Evolutionary conservation across 2,113 vertebrate genomes (phyloP).

Genomic region (Cryptomyrus ogoouensis): DNA sequence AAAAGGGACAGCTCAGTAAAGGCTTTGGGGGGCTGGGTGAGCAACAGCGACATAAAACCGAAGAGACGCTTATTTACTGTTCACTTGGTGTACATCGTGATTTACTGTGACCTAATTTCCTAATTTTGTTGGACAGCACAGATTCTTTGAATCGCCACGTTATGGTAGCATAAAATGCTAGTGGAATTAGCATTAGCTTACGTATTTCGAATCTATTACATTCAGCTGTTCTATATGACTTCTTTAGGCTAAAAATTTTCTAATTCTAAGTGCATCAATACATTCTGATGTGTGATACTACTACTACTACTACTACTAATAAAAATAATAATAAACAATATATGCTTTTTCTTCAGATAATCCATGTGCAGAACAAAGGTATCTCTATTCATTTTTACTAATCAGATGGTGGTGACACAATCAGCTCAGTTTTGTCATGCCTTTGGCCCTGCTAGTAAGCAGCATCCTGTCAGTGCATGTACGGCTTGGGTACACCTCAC

Average conservation of each 20-base stretch:
- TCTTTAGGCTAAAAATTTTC: too few relatives aligned
- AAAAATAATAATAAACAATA: background rate
- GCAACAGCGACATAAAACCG: background rate
- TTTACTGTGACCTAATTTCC: background rate
- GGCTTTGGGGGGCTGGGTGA: background rate
- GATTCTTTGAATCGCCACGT: background rate
- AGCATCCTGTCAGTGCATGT: background rate
- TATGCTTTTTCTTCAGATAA: background rate
- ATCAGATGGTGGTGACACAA: background rate
- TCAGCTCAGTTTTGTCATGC: background rate
- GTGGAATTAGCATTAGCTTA: too few relatives aligned
- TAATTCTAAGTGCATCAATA: background rate
- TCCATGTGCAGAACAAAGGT: background rate
- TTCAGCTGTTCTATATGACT: too few relatives aligned
- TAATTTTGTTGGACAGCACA: background rate
- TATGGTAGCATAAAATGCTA: background rate
- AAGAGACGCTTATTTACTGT: background rate
- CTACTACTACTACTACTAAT: background rate
- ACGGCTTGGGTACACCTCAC: background rate
- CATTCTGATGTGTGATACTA: background rate
- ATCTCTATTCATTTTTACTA: background rate
- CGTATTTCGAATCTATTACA: too few relatives aligned
- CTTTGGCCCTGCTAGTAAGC: background rate
- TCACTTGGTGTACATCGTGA: background rate
- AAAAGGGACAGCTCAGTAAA: background rate